Evolutionary conservation across 2,113 vertebrate species (phyloP).

Genomic region (Corynorhinus townsendii): DNA sequence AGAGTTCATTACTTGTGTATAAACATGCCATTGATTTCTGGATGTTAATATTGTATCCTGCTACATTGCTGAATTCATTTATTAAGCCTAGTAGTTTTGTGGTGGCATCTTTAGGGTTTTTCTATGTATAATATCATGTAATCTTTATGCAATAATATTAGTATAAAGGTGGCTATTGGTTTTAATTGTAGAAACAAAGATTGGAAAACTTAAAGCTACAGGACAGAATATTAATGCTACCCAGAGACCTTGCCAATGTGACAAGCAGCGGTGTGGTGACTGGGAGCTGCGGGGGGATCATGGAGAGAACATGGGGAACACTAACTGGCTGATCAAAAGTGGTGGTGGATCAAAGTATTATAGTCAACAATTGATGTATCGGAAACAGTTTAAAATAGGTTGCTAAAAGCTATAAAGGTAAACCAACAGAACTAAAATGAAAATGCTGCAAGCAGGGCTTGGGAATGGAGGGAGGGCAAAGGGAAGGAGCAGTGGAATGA

Average conservation of each 20-base stretch:
- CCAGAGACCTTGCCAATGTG: neutral
- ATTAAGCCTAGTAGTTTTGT: too few species aligned
- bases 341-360: neutral
- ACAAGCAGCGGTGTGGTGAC: too few species aligned
- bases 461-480: neutral
- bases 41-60: too few species aligned
- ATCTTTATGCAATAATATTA: neutral
- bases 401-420: neutral
- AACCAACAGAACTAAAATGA: neutral
- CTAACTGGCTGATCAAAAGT: too few species aligned
- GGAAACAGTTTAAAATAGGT: neutral
- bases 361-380: neutral
- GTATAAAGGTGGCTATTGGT: neutral
- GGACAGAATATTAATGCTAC: neutral
- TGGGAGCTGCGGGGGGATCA: rapidly evolving
- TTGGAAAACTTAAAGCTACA: neutral
- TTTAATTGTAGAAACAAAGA: neutral
- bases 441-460: neutral
- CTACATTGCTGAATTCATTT: too few species aligned
- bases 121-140: too few species aligned
- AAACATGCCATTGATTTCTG: too few species aligned
- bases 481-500: neutral
- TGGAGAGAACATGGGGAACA: neutral
- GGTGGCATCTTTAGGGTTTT: too few species aligned
- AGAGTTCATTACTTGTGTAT: too few species aligned